Conservation (phyloP, 2,888 invertebrate genomes). For the Drosophila fulvimacula region DNA sequence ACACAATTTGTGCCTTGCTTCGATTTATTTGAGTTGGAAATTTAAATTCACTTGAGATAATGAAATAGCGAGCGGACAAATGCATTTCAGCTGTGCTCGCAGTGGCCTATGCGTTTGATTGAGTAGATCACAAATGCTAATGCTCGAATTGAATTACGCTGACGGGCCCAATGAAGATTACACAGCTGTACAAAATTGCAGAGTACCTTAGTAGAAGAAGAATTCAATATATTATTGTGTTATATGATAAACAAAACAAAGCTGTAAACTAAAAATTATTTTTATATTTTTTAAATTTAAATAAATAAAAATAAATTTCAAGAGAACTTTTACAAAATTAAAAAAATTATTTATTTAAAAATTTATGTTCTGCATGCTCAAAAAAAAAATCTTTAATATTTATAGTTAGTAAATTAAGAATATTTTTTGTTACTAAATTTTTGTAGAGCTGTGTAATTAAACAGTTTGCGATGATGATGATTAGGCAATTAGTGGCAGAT, state of each 20-base stretch:
- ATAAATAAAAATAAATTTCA: no score
- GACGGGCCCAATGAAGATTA: neutral
- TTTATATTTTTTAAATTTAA: no score
- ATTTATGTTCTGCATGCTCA: no score
- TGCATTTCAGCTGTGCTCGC: neutral
- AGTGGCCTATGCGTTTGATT: constrained; percentile 59
- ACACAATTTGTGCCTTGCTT: neutral
- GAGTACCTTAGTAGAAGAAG: neutral
- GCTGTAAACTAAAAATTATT: no score
- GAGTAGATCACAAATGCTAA: constrained; percentile 45
- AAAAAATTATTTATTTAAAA: no score
- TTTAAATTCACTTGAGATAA: constrained; percentile 10
- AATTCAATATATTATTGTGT: no score
- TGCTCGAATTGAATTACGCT: constrained; percentile 60
- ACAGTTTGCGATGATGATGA: constrained; percentile 8
- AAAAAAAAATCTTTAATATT: neutral
- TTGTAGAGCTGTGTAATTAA: neutral
- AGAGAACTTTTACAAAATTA: no score
- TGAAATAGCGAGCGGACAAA: neutral
- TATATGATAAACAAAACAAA: no score
- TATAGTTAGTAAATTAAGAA: neutral
- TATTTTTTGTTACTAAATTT: neutral
- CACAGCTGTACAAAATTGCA: neutral
- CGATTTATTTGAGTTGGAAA: neutral
- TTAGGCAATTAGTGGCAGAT: constrained; percentile 7